A percentile compares a stretch with the other conserved stretches of the same genome.
Evolutionary conservation across 2,113 vertebrate species (phyloP).

Genomic region (Acrocephalus arundinaceus): DNA sequence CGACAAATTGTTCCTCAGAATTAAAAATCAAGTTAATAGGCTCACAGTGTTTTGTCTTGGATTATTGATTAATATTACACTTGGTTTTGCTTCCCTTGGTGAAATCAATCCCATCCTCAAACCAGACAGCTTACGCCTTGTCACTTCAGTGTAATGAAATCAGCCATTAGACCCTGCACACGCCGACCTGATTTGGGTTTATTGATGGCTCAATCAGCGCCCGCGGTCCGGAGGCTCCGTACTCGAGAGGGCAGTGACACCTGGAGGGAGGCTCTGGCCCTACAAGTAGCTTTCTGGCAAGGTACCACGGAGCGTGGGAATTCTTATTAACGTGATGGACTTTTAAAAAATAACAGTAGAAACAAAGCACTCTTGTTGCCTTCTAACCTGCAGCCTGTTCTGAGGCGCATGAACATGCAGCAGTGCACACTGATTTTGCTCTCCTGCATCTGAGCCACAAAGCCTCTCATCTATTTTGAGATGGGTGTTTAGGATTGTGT

Average conservation of each 20-base stretch:
- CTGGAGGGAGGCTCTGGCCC: neutral
- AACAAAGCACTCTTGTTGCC: neutral
- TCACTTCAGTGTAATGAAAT: neutral
- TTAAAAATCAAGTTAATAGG: slow-evolving; percentile 38
- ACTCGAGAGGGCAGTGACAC: neutral
- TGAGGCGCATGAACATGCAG: neutral
- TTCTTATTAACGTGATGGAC: neutral
- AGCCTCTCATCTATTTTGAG: slow-evolving; percentile 33
- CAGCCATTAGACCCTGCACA: neutral
- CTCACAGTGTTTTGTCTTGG: slow-evolving; percentile 17
- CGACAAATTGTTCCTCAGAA: neutral
- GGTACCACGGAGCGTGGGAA: neutral
- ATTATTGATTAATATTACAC: slow-evolving; percentile 43
- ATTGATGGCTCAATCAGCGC: neutral
- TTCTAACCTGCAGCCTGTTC: neutral
- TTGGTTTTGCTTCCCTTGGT: slow-evolving; percentile 36
- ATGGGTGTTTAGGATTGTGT: neutral
- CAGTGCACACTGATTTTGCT: neutral
- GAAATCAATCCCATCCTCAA: slow-evolving; percentile 39
- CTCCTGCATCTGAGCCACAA: neutral
- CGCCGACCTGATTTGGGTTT: neutral
- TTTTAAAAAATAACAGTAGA: neutral
- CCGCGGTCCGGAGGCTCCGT: neutral
- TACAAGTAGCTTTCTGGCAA: neutral
- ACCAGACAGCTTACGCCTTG: neutral